Evolutionary conservation across 1,140 invertebrate species (phyloP), one percentile per base, ranked within the genome.

Genomic region (Samia ricini): DNA sequence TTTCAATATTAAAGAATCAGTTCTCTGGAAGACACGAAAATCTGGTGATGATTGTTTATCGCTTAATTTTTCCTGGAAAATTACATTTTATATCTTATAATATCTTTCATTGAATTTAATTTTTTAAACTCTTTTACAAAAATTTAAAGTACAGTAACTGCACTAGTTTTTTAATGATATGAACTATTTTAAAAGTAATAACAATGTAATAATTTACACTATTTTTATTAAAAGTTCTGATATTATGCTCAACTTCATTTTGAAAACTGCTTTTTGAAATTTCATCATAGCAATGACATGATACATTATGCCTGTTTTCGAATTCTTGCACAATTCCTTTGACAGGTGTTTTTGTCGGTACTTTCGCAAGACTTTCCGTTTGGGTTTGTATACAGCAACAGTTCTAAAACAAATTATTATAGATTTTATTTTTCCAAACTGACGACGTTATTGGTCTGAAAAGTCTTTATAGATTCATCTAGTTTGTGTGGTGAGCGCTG

Each of bases 221-320:
- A 15, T 29, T 29, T 2, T 10, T 29, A 29, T 5, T 29, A 8
- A 42, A 42, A 15, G 15, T 15, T 12, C 33, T 12, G 1, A 15
- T 42, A 42, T 10, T 42, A 12, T 15, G 33, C 4, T 15, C 33
- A 42, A 1, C 33, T 42, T 42, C 26, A 29, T 29, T 4, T 42
- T 42, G 4, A 48, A 26, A 50, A 29, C 66, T 50, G 1, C 54
- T 26, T 22, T 66, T 63, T 42, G 36, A 26, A 7, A 55, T 29
- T 36, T 10, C 48, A 1, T 23, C 6, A 6, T 60, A 60, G 48
- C 61, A 69, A 51, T 69, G 61, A 51, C 69, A 72, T 15, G 36
- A 59, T 20, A 61, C 48, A 51, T 64, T n/a, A 42, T 42, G 59
- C 61, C 36, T 66, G 33, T 24, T 29, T 61, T 61, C 60, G 52